phyloP scores from a whole-genome alignment of 2,888 invertebrate genomes.

The Drosophila cognata region DNA sequence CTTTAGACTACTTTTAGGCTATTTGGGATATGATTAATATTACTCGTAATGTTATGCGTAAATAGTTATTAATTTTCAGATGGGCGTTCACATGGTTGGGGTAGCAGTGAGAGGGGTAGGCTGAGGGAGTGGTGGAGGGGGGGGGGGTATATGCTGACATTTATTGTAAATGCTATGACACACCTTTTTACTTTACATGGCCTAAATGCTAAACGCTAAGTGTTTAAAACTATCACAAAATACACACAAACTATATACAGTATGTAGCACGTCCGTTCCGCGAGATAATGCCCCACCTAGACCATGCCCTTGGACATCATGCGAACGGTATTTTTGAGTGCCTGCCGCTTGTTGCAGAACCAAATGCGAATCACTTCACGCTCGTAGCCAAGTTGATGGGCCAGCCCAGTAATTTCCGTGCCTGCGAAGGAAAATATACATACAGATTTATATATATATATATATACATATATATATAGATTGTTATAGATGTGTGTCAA shows the following conservation, averaged over 20 bases:
- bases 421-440: conserved; percentile 86
- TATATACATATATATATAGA: background rate
- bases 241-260: conserved; percentile 58
- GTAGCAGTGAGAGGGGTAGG: background rate
- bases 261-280: conserved; percentile 11
- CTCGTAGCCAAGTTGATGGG: conserved; percentile 98
- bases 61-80: conserved; percentile 23
- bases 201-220: conserved; percentile 64
- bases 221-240: conserved; percentile 76
- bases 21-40: conserved; percentile 75
- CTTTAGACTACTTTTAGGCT: conserved; percentile 74
- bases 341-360: conserved; percentile 99
- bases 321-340: conserved; percentile 98
- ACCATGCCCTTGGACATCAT: conserved; percentile 96
- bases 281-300: conserved; percentile 82
- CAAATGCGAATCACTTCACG: conserved; percentile 99
- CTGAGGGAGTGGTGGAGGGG: too few species aligned
- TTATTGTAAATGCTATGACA: conserved; percentile 81
- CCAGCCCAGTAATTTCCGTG: conserved; percentile 97
- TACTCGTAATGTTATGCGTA: conserved; percentile 52
- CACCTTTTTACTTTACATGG: conserved; percentile 82
- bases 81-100: background rate
- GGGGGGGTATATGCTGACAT: conserved; percentile 36
- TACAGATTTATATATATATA: background rate
- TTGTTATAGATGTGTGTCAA: conserved; percentile 13